A percentile compares a stretch with the other conserved stretches of the same genome.
Evolutionary conservation across 2,888 invertebrate genomes (phyloP).

Genomic region (Syritta pipiens): DNA sequence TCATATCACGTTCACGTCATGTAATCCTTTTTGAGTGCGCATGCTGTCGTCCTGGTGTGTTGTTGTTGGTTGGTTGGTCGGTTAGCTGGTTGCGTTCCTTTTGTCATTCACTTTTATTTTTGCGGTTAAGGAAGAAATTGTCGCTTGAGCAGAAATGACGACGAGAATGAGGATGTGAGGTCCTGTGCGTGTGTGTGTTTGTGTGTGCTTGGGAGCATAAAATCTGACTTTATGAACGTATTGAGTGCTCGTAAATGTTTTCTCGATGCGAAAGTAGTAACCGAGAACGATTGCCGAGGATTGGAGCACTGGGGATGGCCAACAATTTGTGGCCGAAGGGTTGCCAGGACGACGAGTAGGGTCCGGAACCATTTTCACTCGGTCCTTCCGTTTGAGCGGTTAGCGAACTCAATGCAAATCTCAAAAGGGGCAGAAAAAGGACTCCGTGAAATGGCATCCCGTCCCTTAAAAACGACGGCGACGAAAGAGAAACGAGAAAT

Average conservation of each 20-base stretch:
- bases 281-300: slow-evolving; percentile 21
- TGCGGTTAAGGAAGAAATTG: slow-evolving; percentile 66
- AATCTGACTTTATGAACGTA: slow-evolving; percentile 66
- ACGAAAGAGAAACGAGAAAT: too few relatives aligned
- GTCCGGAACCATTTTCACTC: too few relatives aligned
- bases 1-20: slow-evolving; percentile 61
- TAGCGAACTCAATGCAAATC: too few relatives aligned
- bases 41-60: background rate
- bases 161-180: too few relatives aligned
- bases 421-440: too few relatives aligned
- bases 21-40: slow-evolving; percentile 66
- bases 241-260: slow-evolving; percentile 67
- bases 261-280: slow-evolving; percentile 47
- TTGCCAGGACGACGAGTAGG: slow-evolving; percentile 5
- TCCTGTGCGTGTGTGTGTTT: slow-evolving; percentile 23
- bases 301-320: slow-evolving; percentile 8
- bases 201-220: slow-evolving; percentile 47
- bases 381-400: too few relatives aligned
- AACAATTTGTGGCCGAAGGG: slow-evolving; percentile 12
- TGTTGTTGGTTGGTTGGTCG: background rate
- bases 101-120: slow-evolving; percentile 47
- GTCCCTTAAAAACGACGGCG: too few relatives aligned
- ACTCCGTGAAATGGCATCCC: too few relatives aligned
- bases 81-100: slow-evolving; percentile 2
- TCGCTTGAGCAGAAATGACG: slow-evolving; percentile 52